Percentiles rank a stretch among this genome's conserved stretches.
Evolutionary conservation across 2,888 invertebrate genomes (phyloP).

Genomic region (Macropis europaea): DNA sequence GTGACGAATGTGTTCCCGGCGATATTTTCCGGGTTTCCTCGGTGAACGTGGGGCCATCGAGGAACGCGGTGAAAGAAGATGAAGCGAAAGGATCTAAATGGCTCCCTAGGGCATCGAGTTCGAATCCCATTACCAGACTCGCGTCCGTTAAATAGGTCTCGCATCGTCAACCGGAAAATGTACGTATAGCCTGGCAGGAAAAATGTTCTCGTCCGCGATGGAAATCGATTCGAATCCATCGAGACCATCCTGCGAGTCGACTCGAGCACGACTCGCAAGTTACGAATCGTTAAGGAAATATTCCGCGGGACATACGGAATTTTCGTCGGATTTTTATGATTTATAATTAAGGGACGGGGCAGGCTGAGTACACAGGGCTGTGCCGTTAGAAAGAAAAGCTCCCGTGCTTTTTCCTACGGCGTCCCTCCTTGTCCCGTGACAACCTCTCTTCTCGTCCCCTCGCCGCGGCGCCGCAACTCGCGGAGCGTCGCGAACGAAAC

Average conservation of each 20-base stretch:
- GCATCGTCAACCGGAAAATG: constrained; percentile 80
- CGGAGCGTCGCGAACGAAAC: constrained; percentile 74
- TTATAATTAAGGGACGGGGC: constrained; percentile 30
- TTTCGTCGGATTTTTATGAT: constrained; percentile 13
- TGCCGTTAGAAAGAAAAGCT: constrained; percentile 43
- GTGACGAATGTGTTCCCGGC: constrained; percentile 23
- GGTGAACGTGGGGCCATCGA: constrained; percentile 18
- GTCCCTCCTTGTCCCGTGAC: constrained; percentile 39
- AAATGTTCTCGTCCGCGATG: constrained; percentile 70
- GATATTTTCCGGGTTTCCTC: constrained; percentile 30
- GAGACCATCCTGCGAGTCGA: constrained; percentile 31
- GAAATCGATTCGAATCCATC: constrained; percentile 71
- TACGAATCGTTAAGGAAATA: neutral
- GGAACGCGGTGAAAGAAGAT: constrained; percentile 65
- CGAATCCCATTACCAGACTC: constrained; percentile 80
- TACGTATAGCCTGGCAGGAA: constrained; percentile 67
- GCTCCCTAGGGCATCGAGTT: constrained; percentile 77
- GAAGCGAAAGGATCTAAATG: constrained; percentile 73
- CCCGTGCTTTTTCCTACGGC: constrained; percentile 59
- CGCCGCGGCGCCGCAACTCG: constrained; percentile 39
- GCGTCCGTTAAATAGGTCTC: constrained; percentile 80
- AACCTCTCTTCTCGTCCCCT: constrained; percentile 35
- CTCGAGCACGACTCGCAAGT: neutral
- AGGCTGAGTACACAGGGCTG: constrained; percentile 29
- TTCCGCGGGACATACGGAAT: neutral